These are phyloP conservation scores for Spongilla lacustris DNA, from an alignment of 37 sponge, comb jelly and placozoan genomes.

Conservation along the genomic window DNA sequence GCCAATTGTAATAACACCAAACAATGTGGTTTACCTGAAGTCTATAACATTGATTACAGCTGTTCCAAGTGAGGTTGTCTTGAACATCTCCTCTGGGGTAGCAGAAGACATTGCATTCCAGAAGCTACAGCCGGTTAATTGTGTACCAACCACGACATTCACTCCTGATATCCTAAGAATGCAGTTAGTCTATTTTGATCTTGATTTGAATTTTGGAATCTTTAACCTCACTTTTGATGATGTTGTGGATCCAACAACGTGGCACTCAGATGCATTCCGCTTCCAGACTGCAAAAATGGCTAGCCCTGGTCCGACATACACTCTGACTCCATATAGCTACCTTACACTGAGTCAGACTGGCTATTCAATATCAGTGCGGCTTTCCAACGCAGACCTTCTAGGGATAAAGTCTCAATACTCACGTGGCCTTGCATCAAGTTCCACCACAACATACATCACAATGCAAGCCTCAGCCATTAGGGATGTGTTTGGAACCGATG, in stretches of 20 bases:
- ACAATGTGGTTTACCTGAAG: constrained; percentile 80
- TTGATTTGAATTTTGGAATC: constrained; percentile 82
- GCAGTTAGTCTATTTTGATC: constrained; percentile 66
- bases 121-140: constrained; percentile 37
- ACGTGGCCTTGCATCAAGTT: constrained; percentile 58
- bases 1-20: constrained; percentile 45
- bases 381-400: constrained; percentile 78
- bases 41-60: constrained; percentile 65
- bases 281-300: constrained; percentile 62
- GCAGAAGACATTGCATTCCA: constrained; percentile 68
- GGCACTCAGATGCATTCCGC: constrained; percentile 69
- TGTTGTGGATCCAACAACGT: constrained; percentile 74
- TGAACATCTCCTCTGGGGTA: constrained; percentile 25
- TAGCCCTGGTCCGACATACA: constrained; percentile 31
- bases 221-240: constrained; percentile 90
- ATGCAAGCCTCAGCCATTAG: constrained; percentile 86
- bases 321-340: constrained; percentile 54
- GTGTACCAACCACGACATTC: constrained; percentile 37
- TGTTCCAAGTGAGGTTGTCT: constrained; percentile 48
- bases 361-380: constrained; percentile 63
- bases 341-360: constrained; percentile 47
- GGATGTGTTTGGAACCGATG: constrained; percentile 78
- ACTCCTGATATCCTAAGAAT: constrained; percentile 60
- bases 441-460: constrained; percentile 69
- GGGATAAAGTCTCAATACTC: constrained; percentile 49